Evolutionary conservation across 1,140 invertebrate genomes (phyloP).

Genomic region (Coenobita brevimanus): DNA sequence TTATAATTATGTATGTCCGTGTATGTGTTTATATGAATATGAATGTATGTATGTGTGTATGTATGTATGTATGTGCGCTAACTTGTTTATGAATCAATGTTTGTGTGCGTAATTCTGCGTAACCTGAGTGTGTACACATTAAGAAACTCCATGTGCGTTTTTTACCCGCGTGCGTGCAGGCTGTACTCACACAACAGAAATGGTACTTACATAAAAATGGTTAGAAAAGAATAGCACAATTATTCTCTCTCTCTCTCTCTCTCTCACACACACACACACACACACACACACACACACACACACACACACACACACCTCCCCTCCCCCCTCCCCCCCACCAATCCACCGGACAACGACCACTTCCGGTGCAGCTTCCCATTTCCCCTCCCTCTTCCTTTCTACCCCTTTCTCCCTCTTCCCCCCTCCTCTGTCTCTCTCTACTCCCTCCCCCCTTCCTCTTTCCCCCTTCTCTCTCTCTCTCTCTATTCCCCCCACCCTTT

Average conservation of each 20-base stretch:
- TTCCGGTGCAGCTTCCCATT: not conserved
- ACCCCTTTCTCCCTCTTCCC: no score
- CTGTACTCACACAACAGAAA: not conserved
- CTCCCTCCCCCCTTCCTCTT: not conserved
- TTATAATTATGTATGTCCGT: not conserved
- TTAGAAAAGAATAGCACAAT: no score
- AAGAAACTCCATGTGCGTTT: not conserved
- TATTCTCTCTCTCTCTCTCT: not conserved
- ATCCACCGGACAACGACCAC: not conserved
- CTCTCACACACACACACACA: constrained; percentile 12
- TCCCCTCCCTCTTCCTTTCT: not conserved
- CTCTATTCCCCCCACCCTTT: not conserved
- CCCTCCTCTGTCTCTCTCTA: not conserved
- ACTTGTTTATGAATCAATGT: not conserved
- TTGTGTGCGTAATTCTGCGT: constrained; percentile 18
- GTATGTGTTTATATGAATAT: not conserved
- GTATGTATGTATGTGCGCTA: no score
- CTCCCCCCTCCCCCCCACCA: not conserved
- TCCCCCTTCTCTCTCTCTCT: not conserved
- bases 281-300: constrained; percentile 22
- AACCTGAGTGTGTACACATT: not conserved
- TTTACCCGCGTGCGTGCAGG: not conserved
- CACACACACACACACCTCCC: not conserved
- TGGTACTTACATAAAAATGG: no score
- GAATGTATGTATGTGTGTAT: not conserved